These are phyloP conservation scores for Eufriesea mexicana DNA, from an alignment of 1,140 invertebrate species.

Conservation along the genomic window DNA sequence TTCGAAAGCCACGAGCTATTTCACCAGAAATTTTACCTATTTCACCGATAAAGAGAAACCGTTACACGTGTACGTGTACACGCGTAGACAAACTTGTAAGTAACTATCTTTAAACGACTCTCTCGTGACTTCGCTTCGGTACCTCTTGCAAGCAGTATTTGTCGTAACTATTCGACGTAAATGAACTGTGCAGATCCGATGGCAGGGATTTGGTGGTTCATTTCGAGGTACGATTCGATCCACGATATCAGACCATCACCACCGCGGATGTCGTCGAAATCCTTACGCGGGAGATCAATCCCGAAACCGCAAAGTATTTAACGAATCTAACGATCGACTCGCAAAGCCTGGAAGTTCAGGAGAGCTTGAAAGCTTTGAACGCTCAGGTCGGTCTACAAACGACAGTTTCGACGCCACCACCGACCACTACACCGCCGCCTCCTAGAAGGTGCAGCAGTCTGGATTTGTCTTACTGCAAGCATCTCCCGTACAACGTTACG, in stretches of 20 bases:
- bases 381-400: slow-evolving; percentile 82
- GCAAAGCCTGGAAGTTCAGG: slow-evolving; percentile 86
- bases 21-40: not conserved
- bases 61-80: too few species aligned
- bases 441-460: slow-evolving; percentile 87
- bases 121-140: slow-evolving; percentile 48
- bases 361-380: slow-evolving; percentile 83
- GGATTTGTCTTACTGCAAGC: slow-evolving; percentile 87
- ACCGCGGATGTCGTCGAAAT: slow-evolving; percentile 83
- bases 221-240: slow-evolving; percentile 88
- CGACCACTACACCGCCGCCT: slow-evolving; percentile 82
- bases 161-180: slow-evolving; percentile 4
- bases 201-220: slow-evolving; percentile 87
- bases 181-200: slow-evolving; percentile 81
- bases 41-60: slow-evolving; percentile 45
- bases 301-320: slow-evolving; percentile 83
- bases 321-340: slow-evolving; percentile 86
- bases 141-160: not conserved
- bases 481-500: slow-evolving; percentile 89
- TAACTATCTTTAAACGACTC: slow-evolving; percentile 35
- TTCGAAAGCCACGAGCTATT: slow-evolving; percentile 1
- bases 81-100: too few species aligned
- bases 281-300: slow-evolving; percentile 83
- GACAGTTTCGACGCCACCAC: slow-evolving; percentile 82
- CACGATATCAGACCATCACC: slow-evolving; percentile 82